phyloP scores from a whole-genome alignment of 1,140 invertebrate species.

The Polypedilum pembai region DNA sequence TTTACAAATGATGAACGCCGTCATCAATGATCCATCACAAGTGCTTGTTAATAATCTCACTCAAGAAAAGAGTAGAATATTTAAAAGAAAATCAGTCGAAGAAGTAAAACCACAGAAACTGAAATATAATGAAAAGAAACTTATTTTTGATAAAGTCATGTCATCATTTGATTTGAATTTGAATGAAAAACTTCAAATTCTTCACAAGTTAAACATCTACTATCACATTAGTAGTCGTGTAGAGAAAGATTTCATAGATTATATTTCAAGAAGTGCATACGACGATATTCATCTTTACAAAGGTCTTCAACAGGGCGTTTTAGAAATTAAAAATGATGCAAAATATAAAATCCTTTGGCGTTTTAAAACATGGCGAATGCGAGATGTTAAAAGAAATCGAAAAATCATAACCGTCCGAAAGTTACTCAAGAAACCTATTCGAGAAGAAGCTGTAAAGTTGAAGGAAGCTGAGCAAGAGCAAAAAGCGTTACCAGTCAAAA shows the following conservation, averaged over 20 bases:
- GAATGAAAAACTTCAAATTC: background rate
- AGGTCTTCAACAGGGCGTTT: background rate
- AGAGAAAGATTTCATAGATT: background rate
- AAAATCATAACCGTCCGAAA: slow-evolving; percentile 1
- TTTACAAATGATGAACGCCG: slow-evolving; percentile 30
- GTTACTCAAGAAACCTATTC: background rate
- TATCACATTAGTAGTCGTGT: background rate
- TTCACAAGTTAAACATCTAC: background rate
- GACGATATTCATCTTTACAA: background rate
- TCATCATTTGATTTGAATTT: background rate
- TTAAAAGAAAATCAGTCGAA: background rate
- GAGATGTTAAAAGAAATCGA: background rate
- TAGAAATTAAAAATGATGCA: background rate
- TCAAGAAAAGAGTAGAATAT: background rate
- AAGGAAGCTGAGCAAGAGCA: background rate
- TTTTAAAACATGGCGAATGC: background rate
- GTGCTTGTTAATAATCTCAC: slow-evolving; percentile 34
- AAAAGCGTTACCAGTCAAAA: slow-evolving; percentile 35
- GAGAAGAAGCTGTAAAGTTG: background rate
- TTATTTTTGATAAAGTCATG: background rate
- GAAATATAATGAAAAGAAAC: background rate
- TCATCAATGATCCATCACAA: slow-evolving; percentile 34
- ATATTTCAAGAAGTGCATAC: background rate
- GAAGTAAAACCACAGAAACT: background rate
- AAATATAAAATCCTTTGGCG: slow-evolving; percentile 8